A percentile compares a stretch with the other conserved stretches of the same genome.
phyloP scores from a whole-genome alignment of 2,797 vertebrate species.

The Salmo trutta region DNA sequence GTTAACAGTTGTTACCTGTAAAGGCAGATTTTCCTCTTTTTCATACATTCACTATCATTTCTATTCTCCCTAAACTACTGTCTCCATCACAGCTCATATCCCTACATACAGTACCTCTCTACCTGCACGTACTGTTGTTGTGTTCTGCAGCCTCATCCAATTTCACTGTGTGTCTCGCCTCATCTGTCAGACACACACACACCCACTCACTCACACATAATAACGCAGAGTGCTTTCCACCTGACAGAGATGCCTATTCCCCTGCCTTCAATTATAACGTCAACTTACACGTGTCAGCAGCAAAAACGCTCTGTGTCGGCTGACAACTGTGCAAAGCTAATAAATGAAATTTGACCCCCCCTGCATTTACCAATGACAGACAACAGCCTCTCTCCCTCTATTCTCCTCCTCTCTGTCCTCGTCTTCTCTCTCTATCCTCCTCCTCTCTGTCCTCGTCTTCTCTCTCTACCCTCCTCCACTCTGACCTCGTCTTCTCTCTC shows the following conservation, averaged over 20 bases:
- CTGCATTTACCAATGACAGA: conserved; percentile 19
- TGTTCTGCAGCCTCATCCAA: too few species aligned
- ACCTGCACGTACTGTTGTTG: too few species aligned
- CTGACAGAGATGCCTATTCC: conserved; percentile 44
- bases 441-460: too few species aligned
- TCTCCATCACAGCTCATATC: too few species aligned
- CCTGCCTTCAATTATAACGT: conserved; percentile 53
- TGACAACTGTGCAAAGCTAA: conserved; percentile 42
- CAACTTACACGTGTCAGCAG: conserved; percentile 50
- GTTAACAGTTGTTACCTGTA: too few species aligned
- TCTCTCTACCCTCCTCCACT: too few species aligned
- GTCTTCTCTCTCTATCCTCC: too few species aligned
- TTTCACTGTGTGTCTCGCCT: neutral
- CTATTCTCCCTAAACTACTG: too few species aligned
- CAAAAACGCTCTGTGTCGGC: conserved; percentile 45
- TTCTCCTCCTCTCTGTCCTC: neutral
- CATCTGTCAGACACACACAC: conserved; percentile 18
- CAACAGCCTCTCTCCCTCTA: neutral
- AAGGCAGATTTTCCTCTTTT: conserved; percentile 20
- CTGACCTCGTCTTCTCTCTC: too few species aligned
- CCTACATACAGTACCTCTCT: too few species aligned
- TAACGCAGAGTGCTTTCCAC: neutral
- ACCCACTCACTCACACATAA: conserved; percentile 14
- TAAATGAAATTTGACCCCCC: conserved; percentile 34
- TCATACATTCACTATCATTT: neutral